Evolutionary conservation across 2,888 invertebrate genomes (phyloP).

Genomic region (Cistogaster globosa): DNA sequence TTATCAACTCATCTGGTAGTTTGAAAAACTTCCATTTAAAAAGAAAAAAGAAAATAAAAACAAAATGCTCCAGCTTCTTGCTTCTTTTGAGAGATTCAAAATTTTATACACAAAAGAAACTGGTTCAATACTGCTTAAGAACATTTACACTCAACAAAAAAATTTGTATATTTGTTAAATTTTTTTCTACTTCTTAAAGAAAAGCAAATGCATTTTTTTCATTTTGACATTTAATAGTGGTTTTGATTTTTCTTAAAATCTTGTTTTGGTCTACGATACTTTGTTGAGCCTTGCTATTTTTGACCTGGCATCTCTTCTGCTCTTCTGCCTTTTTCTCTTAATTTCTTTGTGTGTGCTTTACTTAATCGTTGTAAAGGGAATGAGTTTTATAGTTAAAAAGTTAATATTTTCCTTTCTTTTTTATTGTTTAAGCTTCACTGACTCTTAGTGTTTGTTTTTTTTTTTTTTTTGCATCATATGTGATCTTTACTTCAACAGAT

Average conservation of each 20-base stretch:
- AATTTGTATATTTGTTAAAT: neutral
- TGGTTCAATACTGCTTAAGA: constrained; percentile 12
- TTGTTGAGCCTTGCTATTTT: no score
- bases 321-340: neutral
- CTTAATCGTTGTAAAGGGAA: neutral
- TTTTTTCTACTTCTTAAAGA: neutral
- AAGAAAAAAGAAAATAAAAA: neutral
- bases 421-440: neutral
- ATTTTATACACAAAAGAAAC: constrained; percentile 27
- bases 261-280: no score
- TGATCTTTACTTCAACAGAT: neutral
- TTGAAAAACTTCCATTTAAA: neutral
- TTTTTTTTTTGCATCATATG: neutral
- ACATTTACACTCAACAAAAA: neutral
- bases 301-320: neutral
- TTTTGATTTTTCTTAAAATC: no score
- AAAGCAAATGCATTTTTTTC: no score
- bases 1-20: constrained; percentile 39
- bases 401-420: neutral
- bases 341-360: no score
- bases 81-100: constrained; percentile 2
- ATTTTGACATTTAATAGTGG: no score
- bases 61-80: constrained; percentile 7
- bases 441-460: neutral
- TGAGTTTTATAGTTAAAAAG: no score